Evolutionary conservation across 2,888 invertebrate genomes (phyloP).

Genomic region (Tinea semifulvella): DNA sequence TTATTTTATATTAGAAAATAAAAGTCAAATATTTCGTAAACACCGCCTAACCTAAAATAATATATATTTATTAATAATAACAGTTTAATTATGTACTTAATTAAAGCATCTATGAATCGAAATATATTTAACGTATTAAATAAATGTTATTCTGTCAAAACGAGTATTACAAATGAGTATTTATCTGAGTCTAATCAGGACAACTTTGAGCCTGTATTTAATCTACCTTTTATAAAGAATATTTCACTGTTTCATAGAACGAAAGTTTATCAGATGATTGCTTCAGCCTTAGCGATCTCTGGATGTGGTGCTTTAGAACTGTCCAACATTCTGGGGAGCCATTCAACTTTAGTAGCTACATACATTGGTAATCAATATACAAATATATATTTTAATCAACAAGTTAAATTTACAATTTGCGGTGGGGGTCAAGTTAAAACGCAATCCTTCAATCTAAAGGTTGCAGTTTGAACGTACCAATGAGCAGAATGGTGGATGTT

Average conservation of each 20-base stretch:
- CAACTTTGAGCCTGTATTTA: constrained; percentile 46
- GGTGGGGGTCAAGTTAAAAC: too few relatives aligned
- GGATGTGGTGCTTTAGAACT: constrained; percentile 43
- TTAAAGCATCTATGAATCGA: background rate
- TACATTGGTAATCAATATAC: constrained; percentile 47
- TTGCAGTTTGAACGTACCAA: too few relatives aligned
- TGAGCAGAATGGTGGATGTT: too few relatives aligned
- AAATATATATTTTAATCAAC: too few relatives aligned
- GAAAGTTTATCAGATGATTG: constrained; percentile 59
- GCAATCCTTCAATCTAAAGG: too few relatives aligned
- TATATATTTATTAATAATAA: too few relatives aligned
- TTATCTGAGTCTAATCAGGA: background rate
- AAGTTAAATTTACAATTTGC: background rate
- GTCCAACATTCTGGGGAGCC: constrained; percentile 32
- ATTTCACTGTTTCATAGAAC: constrained; percentile 58
- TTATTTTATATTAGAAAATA: too few relatives aligned
- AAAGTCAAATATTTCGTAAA: too few relatives aligned
- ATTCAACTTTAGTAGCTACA: constrained; percentile 33
- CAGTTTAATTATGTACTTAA: background rate
- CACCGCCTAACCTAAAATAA: too few relatives aligned
- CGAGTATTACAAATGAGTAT: background rate
- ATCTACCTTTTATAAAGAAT: constrained; percentile 48
- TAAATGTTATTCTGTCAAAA: background rate
- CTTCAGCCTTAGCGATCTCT: constrained; percentile 47
- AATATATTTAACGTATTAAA: background rate